phyloP scores from a whole-genome alignment of 2,888 invertebrate species.

The Nezara viridula region DNA sequence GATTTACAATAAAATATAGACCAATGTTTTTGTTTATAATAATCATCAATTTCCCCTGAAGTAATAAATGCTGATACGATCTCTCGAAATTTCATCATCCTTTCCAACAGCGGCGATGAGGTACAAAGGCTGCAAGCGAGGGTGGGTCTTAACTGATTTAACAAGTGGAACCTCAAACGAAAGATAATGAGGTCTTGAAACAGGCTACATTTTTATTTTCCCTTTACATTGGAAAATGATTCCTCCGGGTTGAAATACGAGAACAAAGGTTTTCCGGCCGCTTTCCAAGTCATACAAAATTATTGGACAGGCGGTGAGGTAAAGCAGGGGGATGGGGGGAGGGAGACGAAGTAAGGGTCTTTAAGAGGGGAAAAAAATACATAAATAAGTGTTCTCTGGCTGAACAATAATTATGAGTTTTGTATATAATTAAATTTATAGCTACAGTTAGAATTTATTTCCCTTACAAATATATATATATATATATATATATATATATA shows the following conservation, averaged over 20 bases:
- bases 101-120: not conserved
- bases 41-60: not conserved
- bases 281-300: not conserved
- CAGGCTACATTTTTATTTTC: conserved; percentile 29
- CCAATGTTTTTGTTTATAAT: not conserved
- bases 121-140: not conserved
- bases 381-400: not conserved
- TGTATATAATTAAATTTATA: not conserved
- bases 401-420: not conserved
- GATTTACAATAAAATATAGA: not conserved
- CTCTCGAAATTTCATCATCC: not conserved
- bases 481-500: too few species aligned
- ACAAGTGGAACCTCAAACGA: conserved; percentile 31
- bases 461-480: too few species aligned
- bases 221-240: conserved; percentile 1
- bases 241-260: not conserved
- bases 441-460: not conserved
- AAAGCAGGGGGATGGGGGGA: not conserved
- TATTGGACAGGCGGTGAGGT: not conserved
- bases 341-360: not conserved
- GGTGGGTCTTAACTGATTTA: not conserved
- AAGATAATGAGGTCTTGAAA: conserved; percentile 45
- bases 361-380: not conserved
- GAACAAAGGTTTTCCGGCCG: not conserved
- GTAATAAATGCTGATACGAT: not conserved